Base-by-base conservation (phyloP, 2,113 vertebrate genomes). In the Rhea americana region DNA sequence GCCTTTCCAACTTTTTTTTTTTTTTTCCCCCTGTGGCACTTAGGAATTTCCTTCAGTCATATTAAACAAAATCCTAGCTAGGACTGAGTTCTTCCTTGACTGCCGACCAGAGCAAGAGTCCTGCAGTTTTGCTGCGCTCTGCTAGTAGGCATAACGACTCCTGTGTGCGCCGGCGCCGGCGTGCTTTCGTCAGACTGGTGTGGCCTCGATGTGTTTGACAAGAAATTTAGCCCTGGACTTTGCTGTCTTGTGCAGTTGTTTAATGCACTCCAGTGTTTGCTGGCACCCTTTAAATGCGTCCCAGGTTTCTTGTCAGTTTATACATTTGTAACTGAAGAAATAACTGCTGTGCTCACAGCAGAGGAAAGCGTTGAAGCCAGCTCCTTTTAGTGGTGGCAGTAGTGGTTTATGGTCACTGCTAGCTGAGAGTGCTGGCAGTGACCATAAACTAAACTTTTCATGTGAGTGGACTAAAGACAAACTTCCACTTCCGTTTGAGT, bases 271-370 rank as follows among this genome's bases (percentile, higher is more conserved):
- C 50, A 48, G 1, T 3, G 16, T 25, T 71, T 65, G 58, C 50
- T 43, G 50, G 35, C 50, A 50, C 65, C 50, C 30, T 84, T 72
- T 41, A 39, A 37, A 43, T 24, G 11, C 26, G 67, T 67, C 74
- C 32, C 59, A 37, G 21, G 50, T 7, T 48, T 37, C 81, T 25
- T 61, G 55, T 41, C 85, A 26, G 7, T 39, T 75, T 66, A 0
- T 6, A 1, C 8, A 6, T 71, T 45, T 61, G 39, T 13, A 51
- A 2, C 65, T 50, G 56, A 18, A 21, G 59, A 25, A 51, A 37
- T 5, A 20, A n/a, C 6, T 0, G 1, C 71, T 3, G 4, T 24
- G 5, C 5, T 45, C 35, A 14, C 43, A 24, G 72, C 47, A 4
- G 72, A 66, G 81, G 71, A 35, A 82, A 51, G 72, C 28, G 24